A percentile compares a stretch with the other conserved stretches of the same genome.
Conservation (phyloP, 92 coral and sea anemone species). For the Porites cylindrica region DNA sequence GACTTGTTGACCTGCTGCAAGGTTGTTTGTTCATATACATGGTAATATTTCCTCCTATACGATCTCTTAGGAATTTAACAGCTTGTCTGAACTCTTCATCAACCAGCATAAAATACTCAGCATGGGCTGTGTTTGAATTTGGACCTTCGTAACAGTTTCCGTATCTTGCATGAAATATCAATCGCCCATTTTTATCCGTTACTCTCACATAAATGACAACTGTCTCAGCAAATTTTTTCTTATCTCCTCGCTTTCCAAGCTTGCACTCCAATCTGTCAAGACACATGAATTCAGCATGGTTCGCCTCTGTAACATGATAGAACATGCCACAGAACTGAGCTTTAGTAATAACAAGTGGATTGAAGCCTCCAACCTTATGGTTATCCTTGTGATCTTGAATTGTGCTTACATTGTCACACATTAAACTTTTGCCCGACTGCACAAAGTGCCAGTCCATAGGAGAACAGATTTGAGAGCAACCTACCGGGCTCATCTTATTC, state of each 20-base stretch:
- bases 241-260: conserved; percentile 17
- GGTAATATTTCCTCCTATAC: conserved; percentile 10
- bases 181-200: background rate
- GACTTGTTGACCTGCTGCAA: conserved; percentile 28
- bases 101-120: conserved; percentile 44
- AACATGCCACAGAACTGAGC: conserved; percentile 48
- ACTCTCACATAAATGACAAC: conserved; percentile 41
- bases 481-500: background rate
- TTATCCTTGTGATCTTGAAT: conserved; percentile 21
- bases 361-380: conserved; percentile 39
- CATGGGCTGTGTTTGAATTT: conserved; percentile 25
- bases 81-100: conserved; percentile 32
- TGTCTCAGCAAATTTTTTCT: conserved; percentile 9
- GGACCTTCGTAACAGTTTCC: conserved; percentile 34
- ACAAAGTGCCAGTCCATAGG: background rate
- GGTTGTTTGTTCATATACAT: conserved; percentile 51
- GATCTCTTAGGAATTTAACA: background rate
- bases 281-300: background rate
- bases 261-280: background rate
- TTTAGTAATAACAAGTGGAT: conserved; percentile 30
- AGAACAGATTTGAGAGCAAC: background rate
- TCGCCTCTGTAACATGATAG: conserved; percentile 32
- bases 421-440: background rate
- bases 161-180: conserved; percentile 48
- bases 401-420: conserved; percentile 21